Base-by-base conservation (phyloP, 2,797 vertebrate genomes). In the Anguilla obscura region DNA sequence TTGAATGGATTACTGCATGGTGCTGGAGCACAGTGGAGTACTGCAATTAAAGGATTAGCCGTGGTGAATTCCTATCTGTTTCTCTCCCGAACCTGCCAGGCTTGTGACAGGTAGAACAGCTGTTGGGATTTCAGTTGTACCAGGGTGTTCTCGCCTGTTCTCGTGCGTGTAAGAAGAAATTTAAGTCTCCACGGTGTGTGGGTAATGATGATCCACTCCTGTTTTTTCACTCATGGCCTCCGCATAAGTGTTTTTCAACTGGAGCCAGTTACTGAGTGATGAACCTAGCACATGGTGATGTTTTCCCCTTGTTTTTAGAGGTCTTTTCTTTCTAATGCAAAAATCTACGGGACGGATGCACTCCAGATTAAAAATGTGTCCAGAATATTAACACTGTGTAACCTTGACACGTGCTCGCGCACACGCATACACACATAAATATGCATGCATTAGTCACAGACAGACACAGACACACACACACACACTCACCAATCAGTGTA, bases 311-410 rank as follows among this genome's bases (percentile, higher is more conserved):
- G 9, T 30, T 71, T 18, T 10, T 12, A 33, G n/a, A 27, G 69
- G n/a, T 71, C 27, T 9, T 71, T 71, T 71, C 16, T 71, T 71
- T 30, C 27, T 30, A 30, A 30, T 71, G 69, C n/a, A 33, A 10
- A 45, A 71, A 71, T 71, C 24, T 71, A 33, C 8, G 27, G 1
- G 8, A 69, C 5, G 24, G 24, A n/a, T 69, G n/a, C 6, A n/a
- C n/a, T 71, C 33, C n/a, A 33, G 63, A 85, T 85, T 85, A 85
- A 52, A 69, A 60, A 58, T 66, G 36, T 33, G 60, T 14, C 79
- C 45, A 21, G 87, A 87, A 52, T 30, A 36, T 63, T 36, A 87
- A 40, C 58, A 79, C 66, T 45, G 27, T 45, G 82, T 85, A 50
- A 88, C 83, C 58, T 40, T 88, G 5, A 86, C n/a, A 40, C 40